Base-by-base conservation (phyloP, 2,888 invertebrate species). In the Volucella zonaria region DNA sequence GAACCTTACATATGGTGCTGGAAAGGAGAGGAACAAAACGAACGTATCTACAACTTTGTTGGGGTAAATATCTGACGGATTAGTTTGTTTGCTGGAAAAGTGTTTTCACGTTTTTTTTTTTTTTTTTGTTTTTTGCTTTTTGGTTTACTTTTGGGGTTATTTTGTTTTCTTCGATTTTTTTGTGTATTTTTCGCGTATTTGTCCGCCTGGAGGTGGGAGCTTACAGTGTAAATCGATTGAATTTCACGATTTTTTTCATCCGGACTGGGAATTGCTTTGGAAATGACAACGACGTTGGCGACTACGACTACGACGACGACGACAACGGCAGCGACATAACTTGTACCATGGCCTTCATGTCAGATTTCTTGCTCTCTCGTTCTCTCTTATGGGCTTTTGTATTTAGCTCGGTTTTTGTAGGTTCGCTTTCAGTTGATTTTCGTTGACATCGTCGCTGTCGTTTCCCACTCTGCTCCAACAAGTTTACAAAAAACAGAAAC, bases 281-380 rank as follows among this genome's bases (percentile, higher is more conserved):
- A 85, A 85, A 80, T 85, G 76, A 85, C 85, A 85, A 81, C 85
- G 85, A 74, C 82, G 82, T 68, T 70, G 77, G 74, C 78, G 71
- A 78, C 54, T 71, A 52, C 66, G 67, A 56, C 38, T 11, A 61
- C 51, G 38, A 62, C 49, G 54, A 54, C 74, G 83, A 82, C 87
- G 87, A 87, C 87, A 87, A 86, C 87, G 85, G 87, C 85, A 74
- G 75, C 83, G 68, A 85, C 80, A 76, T 87, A 87, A 87, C 87
- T 87, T 87, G 86, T 85, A 86, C 86, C 86, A 87, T 87, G 87
- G 87, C 87, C 87, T 87, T 87, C 87, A 86, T 87, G 86, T 88
- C 87, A 87, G 82, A 86, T 86, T 87, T 86, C 66, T 31, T 31
- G 82, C 80, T 70, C 56, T 83, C 75, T 87, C 81, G 45, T 71